phyloP scores from a whole-genome alignment of 1,140 invertebrate species.

The Akabosia matsudoensis region DNA sequence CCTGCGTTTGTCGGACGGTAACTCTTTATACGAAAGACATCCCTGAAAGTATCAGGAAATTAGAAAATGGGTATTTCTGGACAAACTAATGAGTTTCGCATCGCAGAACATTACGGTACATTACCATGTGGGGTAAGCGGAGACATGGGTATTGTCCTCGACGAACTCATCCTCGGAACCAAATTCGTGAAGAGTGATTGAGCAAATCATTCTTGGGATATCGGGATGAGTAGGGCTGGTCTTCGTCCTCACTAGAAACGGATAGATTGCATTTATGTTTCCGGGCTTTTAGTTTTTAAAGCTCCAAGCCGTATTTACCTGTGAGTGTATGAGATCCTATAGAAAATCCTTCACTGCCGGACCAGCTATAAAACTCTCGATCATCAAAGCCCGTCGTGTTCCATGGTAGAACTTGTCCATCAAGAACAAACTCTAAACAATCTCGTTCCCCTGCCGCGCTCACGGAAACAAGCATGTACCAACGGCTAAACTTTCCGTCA shows the following conservation, averaged over 20 bases:
- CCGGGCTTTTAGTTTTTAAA: too few species aligned
- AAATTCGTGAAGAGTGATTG: slow-evolving; percentile 39
- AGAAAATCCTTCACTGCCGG: slow-evolving; percentile 28
- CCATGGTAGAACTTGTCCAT: slow-evolving; percentile 36
- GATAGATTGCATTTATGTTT: not conserved
- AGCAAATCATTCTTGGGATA: slow-evolving; percentile 41
- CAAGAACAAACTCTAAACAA: slow-evolving; percentile 30
- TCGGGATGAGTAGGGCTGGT: slow-evolving; percentile 31
- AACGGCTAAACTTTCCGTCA: slow-evolving; percentile 19
- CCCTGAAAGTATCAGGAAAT: too few species aligned
- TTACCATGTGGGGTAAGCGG: slow-evolving; percentile 44
- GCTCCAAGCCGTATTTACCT: not conserved
- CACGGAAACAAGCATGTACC: slow-evolving; percentile 29
- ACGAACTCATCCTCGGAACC: slow-evolving; percentile 36
- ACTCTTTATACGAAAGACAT: slow-evolving; percentile 21
- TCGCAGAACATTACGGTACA: too few species aligned
- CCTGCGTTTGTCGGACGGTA: slow-evolving; percentile 37
- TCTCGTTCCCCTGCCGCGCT: slow-evolving; percentile 26
- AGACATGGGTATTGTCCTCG: slow-evolving; percentile 32
- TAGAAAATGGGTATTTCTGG: slow-evolving; percentile 43
- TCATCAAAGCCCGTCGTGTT: slow-evolving; percentile 32
- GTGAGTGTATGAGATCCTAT: slow-evolving; percentile 29
- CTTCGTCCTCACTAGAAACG: slow-evolving; percentile 29
- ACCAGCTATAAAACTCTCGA: slow-evolving; percentile 37
- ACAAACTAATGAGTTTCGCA: too few species aligned